Evolutionary conservation across 2,888 invertebrate genomes (phyloP).

Genomic region (Hedychridium roseum): DNA sequence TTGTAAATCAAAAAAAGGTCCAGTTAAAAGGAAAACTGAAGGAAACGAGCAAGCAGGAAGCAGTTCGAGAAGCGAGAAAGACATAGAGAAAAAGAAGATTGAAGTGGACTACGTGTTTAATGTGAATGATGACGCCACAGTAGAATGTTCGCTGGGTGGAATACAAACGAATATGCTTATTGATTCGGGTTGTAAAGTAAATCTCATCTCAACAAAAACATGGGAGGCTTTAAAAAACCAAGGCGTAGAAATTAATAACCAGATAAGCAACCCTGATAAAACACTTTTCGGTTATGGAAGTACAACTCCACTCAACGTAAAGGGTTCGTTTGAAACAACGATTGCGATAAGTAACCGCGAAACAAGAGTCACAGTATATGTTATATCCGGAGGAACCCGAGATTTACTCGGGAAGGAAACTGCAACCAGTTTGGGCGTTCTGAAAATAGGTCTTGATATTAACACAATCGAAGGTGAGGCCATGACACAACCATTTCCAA

Average conservation of each 20-base stretch:
- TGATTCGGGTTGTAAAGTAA: constrained; percentile 30
- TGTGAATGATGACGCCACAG: constrained; percentile 16
- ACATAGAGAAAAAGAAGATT: not conserved
- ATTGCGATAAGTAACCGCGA: constrained; percentile 12
- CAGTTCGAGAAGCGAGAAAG: not conserved
- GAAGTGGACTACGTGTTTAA: constrained; percentile 14
- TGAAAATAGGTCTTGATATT: not conserved
- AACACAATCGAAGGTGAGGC: not conserved
- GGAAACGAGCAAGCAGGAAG: not conserved
- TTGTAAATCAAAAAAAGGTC: constrained; percentile 17
- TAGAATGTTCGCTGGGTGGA: constrained; percentile 21
- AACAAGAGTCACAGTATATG: constrained; percentile 21
- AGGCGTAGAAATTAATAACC: constrained; percentile 4
- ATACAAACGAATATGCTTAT: constrained; percentile 25
- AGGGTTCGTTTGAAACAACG: constrained; percentile 26
- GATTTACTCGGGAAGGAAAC: constrained; percentile 26
- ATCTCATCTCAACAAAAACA: constrained; percentile 21
- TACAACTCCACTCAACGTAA: constrained; percentile 19
- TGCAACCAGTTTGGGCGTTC: constrained; percentile 9
- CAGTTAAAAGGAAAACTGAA: not conserved
- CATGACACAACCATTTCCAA: not conserved
- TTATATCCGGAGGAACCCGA: constrained; percentile 4
- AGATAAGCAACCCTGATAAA: constrained; percentile 26
- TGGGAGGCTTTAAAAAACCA: constrained; percentile 21
- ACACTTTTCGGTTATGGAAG: constrained; percentile 26